Conservation (phyloP, 2,113 vertebrate genomes). For the Amblyornis subalaris region DNA sequence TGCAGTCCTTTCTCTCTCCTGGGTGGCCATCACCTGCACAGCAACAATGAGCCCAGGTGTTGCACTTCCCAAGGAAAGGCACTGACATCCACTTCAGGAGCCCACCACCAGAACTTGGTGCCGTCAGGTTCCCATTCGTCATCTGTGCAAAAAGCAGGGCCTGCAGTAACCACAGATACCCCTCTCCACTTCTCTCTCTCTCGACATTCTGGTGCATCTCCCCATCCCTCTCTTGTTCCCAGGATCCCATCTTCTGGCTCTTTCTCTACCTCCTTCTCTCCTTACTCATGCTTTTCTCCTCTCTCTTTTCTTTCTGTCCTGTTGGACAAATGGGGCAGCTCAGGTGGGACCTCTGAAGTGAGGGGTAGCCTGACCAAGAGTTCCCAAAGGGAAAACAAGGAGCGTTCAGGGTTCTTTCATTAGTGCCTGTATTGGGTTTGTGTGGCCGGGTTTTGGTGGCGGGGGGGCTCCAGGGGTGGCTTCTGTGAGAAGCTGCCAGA, state of each 20-base stretch:
- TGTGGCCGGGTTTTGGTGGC: not conserved
- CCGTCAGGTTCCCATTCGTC: not conserved
- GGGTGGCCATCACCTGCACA: rapidly evolving
- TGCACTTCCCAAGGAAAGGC: not conserved
- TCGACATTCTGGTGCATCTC: not conserved
- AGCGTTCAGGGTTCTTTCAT: not conserved
- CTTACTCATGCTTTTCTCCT: not conserved
- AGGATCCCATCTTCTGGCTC: not conserved
- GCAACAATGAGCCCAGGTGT: not conserved
- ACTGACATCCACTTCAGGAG: not conserved
- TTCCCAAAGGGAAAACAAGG: not conserved
- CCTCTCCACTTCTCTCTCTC: not conserved
- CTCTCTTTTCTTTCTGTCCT: not conserved
- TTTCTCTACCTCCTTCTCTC: not conserved
- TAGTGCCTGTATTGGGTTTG: not conserved
- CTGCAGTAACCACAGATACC: not conserved
- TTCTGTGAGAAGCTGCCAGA: not conserved
- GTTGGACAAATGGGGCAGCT: not conserved
- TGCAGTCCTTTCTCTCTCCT: not conserved
- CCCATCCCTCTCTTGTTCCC: not conserved
- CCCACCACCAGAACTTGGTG: not conserved
- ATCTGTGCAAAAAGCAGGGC: not conserved
- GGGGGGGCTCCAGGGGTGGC: not conserved
- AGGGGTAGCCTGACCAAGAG: not conserved
- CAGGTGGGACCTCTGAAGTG: not conserved